A percentile compares a stretch with the other conserved stretches of the same genome.
These are phyloP conservation scores for Noctua janthe DNA, from an alignment of 2,888 invertebrate genomes.

Conservation along the genomic window DNA sequence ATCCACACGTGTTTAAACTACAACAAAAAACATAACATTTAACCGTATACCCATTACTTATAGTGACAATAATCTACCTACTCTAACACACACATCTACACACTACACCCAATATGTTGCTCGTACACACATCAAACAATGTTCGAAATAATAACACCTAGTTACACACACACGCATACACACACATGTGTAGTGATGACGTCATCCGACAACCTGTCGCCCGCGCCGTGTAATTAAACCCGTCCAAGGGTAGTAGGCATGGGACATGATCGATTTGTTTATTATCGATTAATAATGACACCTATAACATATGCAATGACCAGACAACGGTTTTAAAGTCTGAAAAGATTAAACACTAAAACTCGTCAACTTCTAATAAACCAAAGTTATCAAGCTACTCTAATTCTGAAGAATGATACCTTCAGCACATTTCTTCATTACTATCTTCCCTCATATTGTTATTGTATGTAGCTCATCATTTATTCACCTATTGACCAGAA, in stretches of 20 bases:
- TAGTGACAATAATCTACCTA: slow-evolving; percentile 47
- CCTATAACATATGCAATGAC: not conserved
- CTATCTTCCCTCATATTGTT: not conserved
- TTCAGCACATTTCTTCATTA: not conserved
- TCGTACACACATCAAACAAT: slow-evolving; percentile 58
- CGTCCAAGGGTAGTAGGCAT: slow-evolving; percentile 80
- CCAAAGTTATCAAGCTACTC: not conserved
- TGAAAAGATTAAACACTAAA: not conserved
- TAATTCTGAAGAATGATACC: not conserved
- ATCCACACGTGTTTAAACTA: slow-evolving; percentile 43
- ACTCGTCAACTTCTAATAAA: not conserved
- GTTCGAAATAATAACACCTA: slow-evolving; percentile 67
- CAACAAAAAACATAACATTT: slow-evolving; percentile 36
- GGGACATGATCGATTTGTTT: slow-evolving; percentile 70
- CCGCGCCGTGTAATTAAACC: slow-evolving; percentile 90
- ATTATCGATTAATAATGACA: slow-evolving; percentile 44
- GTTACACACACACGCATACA: slow-evolving; percentile 59
- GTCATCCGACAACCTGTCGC: slow-evolving; percentile 90
- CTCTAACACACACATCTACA: slow-evolving; percentile 33
- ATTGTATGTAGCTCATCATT: not conserved
- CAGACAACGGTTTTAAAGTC: not conserved
- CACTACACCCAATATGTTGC: slow-evolving; percentile 53
- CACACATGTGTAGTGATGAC: slow-evolving; percentile 82
- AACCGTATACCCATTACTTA: slow-evolving; percentile 39
- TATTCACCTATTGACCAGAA: slow-evolving; percentile 25